Conservation (phyloP, 1,140 invertebrate genomes). For the Cyphomyrmex costatus region DNA sequence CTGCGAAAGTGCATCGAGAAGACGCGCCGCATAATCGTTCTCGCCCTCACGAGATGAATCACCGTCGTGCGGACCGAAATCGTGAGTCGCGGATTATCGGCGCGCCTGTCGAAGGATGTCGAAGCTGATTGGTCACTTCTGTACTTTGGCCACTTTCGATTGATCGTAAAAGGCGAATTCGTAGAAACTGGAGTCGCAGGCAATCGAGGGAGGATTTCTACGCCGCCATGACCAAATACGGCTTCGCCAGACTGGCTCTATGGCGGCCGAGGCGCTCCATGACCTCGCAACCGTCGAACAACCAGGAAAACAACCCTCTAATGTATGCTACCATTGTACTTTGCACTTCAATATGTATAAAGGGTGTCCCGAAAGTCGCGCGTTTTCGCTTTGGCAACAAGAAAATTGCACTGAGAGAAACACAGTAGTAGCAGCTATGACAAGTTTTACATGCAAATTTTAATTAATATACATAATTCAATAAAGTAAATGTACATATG, state of each 20-base stretch:
- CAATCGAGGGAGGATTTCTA: slow-evolving; percentile 13
- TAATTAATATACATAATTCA: too few species aligned
- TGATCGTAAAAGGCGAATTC: slow-evolving; percentile 25
- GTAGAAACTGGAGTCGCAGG: slow-evolving; percentile 7
- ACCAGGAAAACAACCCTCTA: slow-evolving; percentile 86
- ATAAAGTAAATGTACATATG: too few species aligned
- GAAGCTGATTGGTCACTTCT: slow-evolving; percentile 27
- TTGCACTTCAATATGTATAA: slow-evolving; percentile 43
- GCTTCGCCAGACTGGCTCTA: slow-evolving; percentile 82
- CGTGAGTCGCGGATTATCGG: slow-evolving; percentile 30
- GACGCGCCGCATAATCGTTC: slow-evolving; percentile 73
- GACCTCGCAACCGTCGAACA: slow-evolving; percentile 81
- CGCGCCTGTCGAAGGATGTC: neutral
- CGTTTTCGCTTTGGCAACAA: neutral
- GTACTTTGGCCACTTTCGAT: neutral
- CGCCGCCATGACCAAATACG: slow-evolving; percentile 84
- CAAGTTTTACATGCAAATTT: too few species aligned
- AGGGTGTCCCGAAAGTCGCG: slow-evolving; percentile 21
- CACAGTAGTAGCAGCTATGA: too few species aligned
- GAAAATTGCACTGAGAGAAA: too few species aligned
- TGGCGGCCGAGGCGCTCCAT: slow-evolving; percentile 85
- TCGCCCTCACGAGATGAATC: slow-evolving; percentile 75
- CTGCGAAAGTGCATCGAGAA: slow-evolving; percentile 78
- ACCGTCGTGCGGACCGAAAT: neutral
- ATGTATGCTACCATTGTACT: slow-evolving; percentile 82